Evolutionary conservation across 2,888 invertebrate species (phyloP), one percentile per base, ranked within the genome.

Genomic region (Heteromurus nitidus): DNA sequence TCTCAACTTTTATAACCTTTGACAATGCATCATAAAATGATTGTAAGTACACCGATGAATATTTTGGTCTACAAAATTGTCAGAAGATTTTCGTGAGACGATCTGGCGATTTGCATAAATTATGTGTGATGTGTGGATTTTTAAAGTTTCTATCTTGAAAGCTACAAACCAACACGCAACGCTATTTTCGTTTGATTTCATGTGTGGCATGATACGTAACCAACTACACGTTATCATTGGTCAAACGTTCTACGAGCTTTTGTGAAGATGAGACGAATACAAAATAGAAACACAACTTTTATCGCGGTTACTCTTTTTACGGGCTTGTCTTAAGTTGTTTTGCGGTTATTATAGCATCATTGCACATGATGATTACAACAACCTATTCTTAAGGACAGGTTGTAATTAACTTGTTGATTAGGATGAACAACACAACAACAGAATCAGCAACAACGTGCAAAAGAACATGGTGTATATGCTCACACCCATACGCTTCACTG

Each of bases 331-430:
- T 55, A n/a, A 16, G 55, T 62, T 62, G 7, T 53, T 36, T 55
- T 75, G 75, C 58, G 36, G 53, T 75, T 55, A 67, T 58, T 55
- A 58, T 67, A 36, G 73, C 64, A 74, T 74, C 74, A 28, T 60
- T 47, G 60, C 44, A 64, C 74, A 74, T 55, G 55, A 67, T 75
- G 20, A 67, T 76, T 58, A 68, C 58, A 11, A 62, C 62, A 69
- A 69, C 36, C 36, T 69, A 77, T 77, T 77, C 69, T 53, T 69
- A 50, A 36, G 36, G 62, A 77, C 69, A 77, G 69, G 69, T 69
- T 69, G 64, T 77, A 77, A 77, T 77, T 77, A 69, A 62, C 76
- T 47, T 58, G 50, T 50, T 77, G 77, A 77, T 77, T 77, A 77
- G 68, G 44, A 64, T 64, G 64, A 42, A 24, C 64, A 13, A 22